Conservation (phyloP, 2,888 invertebrate species). For the Tetragnatha montana region DNA sequence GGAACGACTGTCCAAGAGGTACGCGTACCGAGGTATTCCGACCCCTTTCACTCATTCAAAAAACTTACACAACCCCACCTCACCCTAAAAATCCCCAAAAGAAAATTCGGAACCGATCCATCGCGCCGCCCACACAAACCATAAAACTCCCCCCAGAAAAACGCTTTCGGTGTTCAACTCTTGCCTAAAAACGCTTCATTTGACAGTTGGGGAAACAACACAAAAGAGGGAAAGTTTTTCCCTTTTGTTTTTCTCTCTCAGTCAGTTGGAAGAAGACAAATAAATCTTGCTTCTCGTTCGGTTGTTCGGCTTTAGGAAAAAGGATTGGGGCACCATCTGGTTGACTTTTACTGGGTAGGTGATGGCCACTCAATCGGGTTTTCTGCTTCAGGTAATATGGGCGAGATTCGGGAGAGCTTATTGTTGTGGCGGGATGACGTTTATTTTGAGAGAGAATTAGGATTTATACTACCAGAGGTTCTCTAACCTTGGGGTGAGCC, state of each 20-base stretch:
- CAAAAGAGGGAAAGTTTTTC: neutral
- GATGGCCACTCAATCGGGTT: conserved; percentile 17
- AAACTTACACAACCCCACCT: too few relatives aligned
- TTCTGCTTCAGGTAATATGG: conserved; percentile 8
- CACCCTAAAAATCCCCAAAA: too few relatives aligned
- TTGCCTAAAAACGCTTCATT: neutral
- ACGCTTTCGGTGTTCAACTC: neutral
- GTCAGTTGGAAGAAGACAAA: neutral
- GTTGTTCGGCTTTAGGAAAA: neutral
- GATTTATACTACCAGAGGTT: too few relatives aligned
- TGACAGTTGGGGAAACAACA: neutral
- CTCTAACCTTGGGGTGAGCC: too few relatives aligned
- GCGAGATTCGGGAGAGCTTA: conserved; percentile 6
- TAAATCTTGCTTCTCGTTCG: neutral
- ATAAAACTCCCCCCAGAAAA: neutral
- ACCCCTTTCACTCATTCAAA: too few relatives aligned
- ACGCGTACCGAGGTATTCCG: too few relatives aligned
- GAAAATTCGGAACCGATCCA: too few relatives aligned
- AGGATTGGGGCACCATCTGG: conserved; percentile 5
- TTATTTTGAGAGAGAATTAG: too few relatives aligned
- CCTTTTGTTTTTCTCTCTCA: neutral
- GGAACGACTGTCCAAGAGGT: too few relatives aligned
- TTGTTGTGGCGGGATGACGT: neutral
- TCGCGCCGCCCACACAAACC: neutral
- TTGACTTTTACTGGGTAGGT: neutral